Percentiles rank a stretch among this genome's conserved stretches.
These are phyloP conservation scores for Tympanoctomys barrerae DNA, from an alignment of 2,797 vertebrate genomes.

Conservation along the genomic window DNA sequence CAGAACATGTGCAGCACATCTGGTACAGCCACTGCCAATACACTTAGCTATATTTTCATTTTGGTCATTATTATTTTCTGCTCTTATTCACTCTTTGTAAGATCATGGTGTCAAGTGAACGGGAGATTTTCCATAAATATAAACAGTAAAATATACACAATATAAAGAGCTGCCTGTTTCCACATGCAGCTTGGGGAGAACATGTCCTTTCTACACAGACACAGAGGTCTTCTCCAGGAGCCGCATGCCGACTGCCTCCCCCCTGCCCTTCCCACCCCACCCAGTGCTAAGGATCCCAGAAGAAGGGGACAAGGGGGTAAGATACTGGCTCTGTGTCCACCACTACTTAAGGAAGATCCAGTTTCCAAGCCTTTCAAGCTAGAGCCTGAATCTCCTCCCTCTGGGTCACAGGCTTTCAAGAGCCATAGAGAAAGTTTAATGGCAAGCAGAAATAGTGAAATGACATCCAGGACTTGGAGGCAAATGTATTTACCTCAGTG, in stretches of 20 bases:
- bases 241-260: not conserved
- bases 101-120: not conserved
- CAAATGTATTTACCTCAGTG: no score
- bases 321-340: not conserved
- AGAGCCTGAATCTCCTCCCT: not conserved
- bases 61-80: no score
- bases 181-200: not conserved
- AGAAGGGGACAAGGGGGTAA: not conserved
- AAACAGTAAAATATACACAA: not conserved
- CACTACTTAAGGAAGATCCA: not conserved
- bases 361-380: not conserved
- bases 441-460: no score
- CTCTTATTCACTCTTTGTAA: not conserved
- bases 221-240: not conserved
- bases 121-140: not conserved
- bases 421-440: not conserved
- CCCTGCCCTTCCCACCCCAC: not conserved
- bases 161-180: no score
- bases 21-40: rapidly evolving
- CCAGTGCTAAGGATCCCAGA: not conserved
- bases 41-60: not conserved
- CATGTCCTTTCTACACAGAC: not conserved
- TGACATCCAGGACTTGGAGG: no score
- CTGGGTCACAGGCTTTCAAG: not conserved
- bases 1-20: not conserved